A percentile compares a stretch with the other conserved stretches of the same genome.
phyloP scores from a whole-genome alignment of 2,888 invertebrate species.

The Folsomia candida region DNA sequence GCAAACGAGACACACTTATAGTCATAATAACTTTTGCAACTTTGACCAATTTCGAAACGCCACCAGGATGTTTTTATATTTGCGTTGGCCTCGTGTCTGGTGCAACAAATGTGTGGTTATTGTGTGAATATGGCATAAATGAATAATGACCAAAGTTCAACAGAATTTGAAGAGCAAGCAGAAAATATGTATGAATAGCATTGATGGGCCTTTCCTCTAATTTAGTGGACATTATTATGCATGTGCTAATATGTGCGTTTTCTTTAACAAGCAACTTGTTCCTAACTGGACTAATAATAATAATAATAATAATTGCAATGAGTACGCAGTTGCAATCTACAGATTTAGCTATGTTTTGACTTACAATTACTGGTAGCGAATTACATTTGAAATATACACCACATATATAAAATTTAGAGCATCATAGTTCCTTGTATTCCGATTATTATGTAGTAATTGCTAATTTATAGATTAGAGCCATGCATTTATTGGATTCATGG shows the following conservation, averaged over 20 bases:
- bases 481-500: constrained; percentile 14
- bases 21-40: not conserved
- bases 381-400: no score
- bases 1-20: not conserved
- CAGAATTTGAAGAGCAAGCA: not conserved
- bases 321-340: no score
- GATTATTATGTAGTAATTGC: not conserved
- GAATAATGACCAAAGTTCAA: not conserved
- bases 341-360: no score
- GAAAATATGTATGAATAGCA: not conserved
- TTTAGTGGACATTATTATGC: not conserved
- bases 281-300: not conserved
- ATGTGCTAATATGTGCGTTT: not conserved
- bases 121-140: not conserved
- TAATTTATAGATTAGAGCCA: not conserved
- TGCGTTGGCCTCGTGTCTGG: not conserved
- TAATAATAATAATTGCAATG: no score
- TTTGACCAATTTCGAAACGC: not conserved
- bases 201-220: no score
- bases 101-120: not conserved
- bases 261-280: not conserved
- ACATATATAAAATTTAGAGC: not conserved
- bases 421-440: no score
- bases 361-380: no score
- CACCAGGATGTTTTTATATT: not conserved